Percentiles rank a stretch among this genome's conserved stretches.
Evolutionary conservation across 2,113 vertebrate species (phyloP).

Genomic region (Tragelaphus strepsiceros): DNA sequence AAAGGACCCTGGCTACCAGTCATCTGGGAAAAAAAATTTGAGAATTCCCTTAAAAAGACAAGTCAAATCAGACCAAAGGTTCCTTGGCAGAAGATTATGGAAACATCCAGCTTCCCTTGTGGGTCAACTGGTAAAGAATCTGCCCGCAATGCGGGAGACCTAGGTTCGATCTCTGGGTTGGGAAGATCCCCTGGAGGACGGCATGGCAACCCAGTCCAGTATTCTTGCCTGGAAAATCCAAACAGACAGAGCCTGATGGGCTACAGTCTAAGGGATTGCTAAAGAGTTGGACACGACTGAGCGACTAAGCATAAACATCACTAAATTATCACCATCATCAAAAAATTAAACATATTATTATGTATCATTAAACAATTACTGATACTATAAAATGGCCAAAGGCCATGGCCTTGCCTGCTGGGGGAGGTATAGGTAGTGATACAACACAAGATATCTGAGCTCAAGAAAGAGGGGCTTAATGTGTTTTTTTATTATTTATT

Average conservation of each 20-base stretch:
- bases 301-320: neutral
- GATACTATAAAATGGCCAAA: neutral
- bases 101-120: neutral
- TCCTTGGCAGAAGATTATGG: neutral
- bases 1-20: neutral
- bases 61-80: neutral
- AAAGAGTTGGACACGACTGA: neutral
- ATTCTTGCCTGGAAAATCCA: neutral
- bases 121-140: neutral
- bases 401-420: neutral
- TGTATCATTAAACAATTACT: neutral
- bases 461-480: neutral
- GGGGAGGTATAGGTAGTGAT: neutral
- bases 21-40: neutral
- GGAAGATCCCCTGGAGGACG: neutral
- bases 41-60: neutral
- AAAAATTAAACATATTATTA: neutral
- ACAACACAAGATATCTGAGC: neutral
- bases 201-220: neutral
- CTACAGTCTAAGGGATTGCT: neutral
- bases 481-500: neutral
- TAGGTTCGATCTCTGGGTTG: neutral
- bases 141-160: neutral
- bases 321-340: neutral
- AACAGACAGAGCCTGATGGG: neutral